Evolutionary conservation across 2,797 vertebrate genomes (phyloP).

Genomic region (Pelobates cultripes): DNA sequence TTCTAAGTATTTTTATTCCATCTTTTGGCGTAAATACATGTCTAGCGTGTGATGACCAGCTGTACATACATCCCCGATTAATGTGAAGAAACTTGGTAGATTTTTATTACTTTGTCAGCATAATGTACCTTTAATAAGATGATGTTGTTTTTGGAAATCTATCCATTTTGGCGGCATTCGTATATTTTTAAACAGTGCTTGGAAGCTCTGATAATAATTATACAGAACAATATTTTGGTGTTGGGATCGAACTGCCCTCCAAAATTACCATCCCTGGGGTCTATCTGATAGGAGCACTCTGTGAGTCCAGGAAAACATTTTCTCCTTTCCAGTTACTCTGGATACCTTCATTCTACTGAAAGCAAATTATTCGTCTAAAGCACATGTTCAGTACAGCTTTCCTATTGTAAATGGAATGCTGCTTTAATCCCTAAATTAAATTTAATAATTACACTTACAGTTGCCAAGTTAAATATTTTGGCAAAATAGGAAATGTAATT

Average conservation of each 20-base stretch:
- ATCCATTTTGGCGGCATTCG: not conserved
- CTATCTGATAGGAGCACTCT: not conserved
- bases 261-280: conserved; percentile 22
- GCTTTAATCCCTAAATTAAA: conserved; percentile 24
- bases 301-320: conserved; percentile 11
- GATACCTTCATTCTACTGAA: not conserved
- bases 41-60: not conserved
- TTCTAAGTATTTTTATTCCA: not conserved
- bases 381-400: not conserved
- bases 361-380: not conserved
- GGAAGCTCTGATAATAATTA: conserved; percentile 31
- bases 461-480: conserved; percentile 30
- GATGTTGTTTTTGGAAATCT: not conserved
- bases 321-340: conserved; percentile 1
- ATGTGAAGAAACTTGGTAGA: not conserved
- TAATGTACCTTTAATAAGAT: conserved; percentile 1
- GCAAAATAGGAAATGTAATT: conserved; percentile 17
- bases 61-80: not conserved
- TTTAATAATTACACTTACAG: conserved; percentile 12
- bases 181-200: conserved; percentile 2
- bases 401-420: conserved; percentile 3
- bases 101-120: not conserved
- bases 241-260: not conserved
- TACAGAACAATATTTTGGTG: not conserved
- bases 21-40: not conserved